These are phyloP conservation scores for Acanthurus tractus DNA, from an alignment of 2,797 vertebrate species.

Conservation along the genomic window DNA sequence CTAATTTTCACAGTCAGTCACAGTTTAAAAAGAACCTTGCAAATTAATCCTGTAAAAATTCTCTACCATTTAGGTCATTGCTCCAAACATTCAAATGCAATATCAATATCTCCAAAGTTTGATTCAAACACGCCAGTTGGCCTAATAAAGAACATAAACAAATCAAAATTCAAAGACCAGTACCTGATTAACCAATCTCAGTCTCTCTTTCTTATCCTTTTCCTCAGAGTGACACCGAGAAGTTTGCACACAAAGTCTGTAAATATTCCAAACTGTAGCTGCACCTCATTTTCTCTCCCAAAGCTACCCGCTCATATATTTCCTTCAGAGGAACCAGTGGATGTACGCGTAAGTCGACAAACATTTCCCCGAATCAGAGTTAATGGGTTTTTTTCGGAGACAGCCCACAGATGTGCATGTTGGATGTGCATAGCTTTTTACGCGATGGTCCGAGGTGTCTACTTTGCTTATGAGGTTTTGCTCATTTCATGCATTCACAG, in stretches of 20 bases:
- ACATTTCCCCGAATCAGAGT: background rate
- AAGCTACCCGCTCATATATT: constrained; percentile 66
- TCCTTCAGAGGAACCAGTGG: constrained; percentile 81
- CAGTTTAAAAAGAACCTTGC: too few relatives aligned
- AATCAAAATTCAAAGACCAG: background rate
- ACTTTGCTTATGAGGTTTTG: background rate
- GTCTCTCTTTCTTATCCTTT: constrained; percentile 9
- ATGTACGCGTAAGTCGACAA: constrained; percentile 84
- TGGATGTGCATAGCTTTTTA: background rate
- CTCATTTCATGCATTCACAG: constrained; percentile 71
- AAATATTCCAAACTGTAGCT: constrained; percentile 61
- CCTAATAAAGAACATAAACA: background rate
- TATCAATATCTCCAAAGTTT: background rate
- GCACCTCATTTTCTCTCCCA: constrained; percentile 88
- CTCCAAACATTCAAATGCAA: background rate
- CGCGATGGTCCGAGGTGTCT: background rate
- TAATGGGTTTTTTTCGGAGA: too few relatives aligned
- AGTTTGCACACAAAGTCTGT: constrained; percentile 70
- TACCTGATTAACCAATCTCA: background rate
- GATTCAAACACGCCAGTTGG: background rate
- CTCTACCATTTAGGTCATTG: background rate
- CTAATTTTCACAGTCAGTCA: too few relatives aligned
- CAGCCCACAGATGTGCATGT: background rate
- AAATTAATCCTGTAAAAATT: too few relatives aligned
- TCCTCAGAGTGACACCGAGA: constrained; percentile 63